Percentiles rank a stretch among this genome's conserved stretches.
These are phyloP conservation scores for Lepidothrix coronata DNA, from an alignment of 2,113 vertebrate genomes.

Conservation along the genomic window DNA sequence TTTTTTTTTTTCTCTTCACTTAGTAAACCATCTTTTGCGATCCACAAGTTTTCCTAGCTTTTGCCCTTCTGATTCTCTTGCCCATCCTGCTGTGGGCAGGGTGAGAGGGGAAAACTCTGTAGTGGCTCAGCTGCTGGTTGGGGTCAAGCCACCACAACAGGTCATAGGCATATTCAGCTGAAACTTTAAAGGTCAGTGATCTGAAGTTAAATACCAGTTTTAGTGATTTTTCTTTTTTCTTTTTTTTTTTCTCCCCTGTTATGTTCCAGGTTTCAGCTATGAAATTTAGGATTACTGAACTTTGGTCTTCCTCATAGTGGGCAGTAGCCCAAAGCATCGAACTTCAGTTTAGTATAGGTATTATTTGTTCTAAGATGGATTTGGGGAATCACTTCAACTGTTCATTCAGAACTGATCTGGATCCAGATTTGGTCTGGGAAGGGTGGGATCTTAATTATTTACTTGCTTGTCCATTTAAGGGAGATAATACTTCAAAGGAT, in stretches of 20 bases:
- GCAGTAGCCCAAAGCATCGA: not conserved
- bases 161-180: not conserved
- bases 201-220: not conserved
- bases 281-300: not conserved
- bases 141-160: fast-evolving
- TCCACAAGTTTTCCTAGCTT: not conserved
- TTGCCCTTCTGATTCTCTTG: not conserved
- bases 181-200: not conserved
- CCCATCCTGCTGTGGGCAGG: not conserved
- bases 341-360: not conserved
- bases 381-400: not conserved
- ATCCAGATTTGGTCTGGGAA: not conserved
- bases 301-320: not conserved
- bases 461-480: not conserved
- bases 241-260: not conserved
- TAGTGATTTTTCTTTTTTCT: not conserved
- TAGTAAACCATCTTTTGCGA: not conserved
- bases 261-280: not conserved
- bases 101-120: not conserved
- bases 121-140: not conserved
- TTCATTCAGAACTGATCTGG: not conserved
- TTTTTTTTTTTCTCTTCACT: fast-evolving
- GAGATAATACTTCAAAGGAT: not conserved
- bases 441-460: not conserved
- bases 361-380: not conserved